Percentiles rank a stretch among this genome's conserved stretches.
These are phyloP conservation scores for Phalacrocorax brasilianus DNA, from an alignment of 2,113 vertebrate species.

Conservation along the genomic window DNA sequence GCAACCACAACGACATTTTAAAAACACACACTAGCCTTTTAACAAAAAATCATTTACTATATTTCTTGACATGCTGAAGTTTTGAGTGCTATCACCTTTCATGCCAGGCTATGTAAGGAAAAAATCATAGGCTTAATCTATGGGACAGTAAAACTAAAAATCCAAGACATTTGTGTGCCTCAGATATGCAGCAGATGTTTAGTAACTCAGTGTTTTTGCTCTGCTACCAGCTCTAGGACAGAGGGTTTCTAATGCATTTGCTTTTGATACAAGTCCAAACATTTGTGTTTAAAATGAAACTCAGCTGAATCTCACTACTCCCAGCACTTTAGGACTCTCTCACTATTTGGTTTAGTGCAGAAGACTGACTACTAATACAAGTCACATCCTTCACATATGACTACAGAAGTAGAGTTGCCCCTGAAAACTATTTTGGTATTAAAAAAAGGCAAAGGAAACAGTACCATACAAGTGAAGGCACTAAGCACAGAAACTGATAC, in stretches of 20 bases:
- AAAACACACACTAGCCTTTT: not conserved
- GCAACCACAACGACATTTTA: not conserved
- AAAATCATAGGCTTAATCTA: not conserved
- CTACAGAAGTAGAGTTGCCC: not conserved
- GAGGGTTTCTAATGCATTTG: not conserved
- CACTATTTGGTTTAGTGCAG: not conserved
- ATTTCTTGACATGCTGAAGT: not conserved
- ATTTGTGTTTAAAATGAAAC: not conserved
- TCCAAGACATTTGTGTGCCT: not conserved
- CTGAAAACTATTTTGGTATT: not conserved
- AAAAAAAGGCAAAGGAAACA: not conserved
- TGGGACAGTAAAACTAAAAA: not conserved
- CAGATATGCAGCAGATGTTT: accelerated
- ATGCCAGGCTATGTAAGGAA: not conserved
- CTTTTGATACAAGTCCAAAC: not conserved
- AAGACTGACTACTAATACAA: not conserved
- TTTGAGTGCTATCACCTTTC: not conserved
- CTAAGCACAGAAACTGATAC: too few species aligned
- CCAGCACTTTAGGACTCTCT: not conserved
- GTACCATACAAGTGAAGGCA: too few species aligned
- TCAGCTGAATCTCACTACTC: not conserved
- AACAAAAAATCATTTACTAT: not conserved
- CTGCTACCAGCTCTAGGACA: not conserved
- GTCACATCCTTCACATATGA: not conserved
- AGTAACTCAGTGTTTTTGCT: not conserved